Percentiles rank a stretch among this genome's conserved stretches.
Evolutionary conservation across 1,140 invertebrate genomes (phyloP).

Genomic region (Coptotermes formosanus): DNA sequence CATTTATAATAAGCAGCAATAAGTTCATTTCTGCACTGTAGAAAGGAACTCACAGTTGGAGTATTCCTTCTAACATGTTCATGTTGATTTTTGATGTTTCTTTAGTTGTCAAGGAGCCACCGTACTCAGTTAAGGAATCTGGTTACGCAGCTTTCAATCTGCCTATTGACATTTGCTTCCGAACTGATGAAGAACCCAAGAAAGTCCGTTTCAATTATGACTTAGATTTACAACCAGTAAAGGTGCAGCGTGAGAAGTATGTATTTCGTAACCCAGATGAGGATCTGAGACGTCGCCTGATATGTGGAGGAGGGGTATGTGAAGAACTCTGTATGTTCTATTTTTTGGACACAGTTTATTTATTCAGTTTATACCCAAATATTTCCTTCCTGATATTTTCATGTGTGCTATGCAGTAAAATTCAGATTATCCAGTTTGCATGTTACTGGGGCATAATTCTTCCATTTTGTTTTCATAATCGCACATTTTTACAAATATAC

Average conservation of each 20-base stretch:
- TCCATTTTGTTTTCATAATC: too few species aligned
- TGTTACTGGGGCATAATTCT: too few species aligned
- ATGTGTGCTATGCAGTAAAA: neutral
- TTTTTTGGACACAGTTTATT: too few species aligned
- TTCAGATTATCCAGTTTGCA: neutral
- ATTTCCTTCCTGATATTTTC: slow-evolving; percentile 15
- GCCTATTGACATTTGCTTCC: slow-evolving; percentile 87
- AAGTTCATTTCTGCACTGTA: too few species aligned
- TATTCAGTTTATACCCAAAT: neutral
- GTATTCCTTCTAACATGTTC: too few species aligned
- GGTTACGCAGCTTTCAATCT: slow-evolving; percentile 93
- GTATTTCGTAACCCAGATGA: slow-evolving; percentile 81
- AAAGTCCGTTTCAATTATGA: slow-evolving; percentile 86
- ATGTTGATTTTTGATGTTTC: slow-evolving; percentile 28
- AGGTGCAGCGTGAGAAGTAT: slow-evolving; percentile 69
- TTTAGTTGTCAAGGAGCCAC: slow-evolving; percentile 82
- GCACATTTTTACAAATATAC: too few species aligned
- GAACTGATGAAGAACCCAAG: slow-evolving; percentile 88
- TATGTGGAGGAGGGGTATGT: slow-evolving; percentile 82
- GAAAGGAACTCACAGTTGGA: too few species aligned
- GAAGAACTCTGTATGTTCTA: neutral
- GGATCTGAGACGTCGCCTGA: slow-evolving; percentile 82
- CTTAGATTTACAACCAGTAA: slow-evolving; percentile 70
- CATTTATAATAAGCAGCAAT: too few species aligned
- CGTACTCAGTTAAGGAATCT: slow-evolving; percentile 87